phyloP scores from a whole-genome alignment of 2,888 invertebrate genomes.

The Thereva nobilitata region DNA sequence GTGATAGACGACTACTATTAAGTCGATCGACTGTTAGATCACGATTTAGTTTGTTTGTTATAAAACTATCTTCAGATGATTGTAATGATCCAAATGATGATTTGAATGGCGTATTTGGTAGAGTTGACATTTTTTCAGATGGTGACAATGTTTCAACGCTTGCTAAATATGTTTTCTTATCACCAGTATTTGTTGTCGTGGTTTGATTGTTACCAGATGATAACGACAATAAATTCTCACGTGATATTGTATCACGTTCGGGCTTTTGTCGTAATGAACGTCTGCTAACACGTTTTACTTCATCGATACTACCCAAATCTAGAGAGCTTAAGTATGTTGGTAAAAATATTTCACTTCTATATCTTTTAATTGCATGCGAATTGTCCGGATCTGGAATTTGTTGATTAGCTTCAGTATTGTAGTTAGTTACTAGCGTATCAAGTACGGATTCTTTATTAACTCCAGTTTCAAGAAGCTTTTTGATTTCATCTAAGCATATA shows the following conservation, averaged over 20 bases:
- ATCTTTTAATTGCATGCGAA: constrained; percentile 50
- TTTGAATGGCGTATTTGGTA: constrained; percentile 41
- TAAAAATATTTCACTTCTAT: constrained; percentile 55
- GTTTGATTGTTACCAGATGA: constrained; percentile 46
- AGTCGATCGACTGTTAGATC: constrained; percentile 32
- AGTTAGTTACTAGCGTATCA: constrained; percentile 57
- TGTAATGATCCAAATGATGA: constrained; percentile 44
- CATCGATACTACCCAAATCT: constrained; percentile 53
- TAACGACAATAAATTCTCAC: constrained; percentile 54
- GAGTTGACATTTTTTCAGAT: constrained; percentile 50
- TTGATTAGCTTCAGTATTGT: constrained; percentile 58
- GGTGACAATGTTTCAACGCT: constrained; percentile 57
- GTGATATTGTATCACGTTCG: constrained; percentile 52
- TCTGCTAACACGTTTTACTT: constrained; percentile 53
- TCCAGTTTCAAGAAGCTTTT: constrained; percentile 71
- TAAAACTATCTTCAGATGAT: constrained; percentile 49
- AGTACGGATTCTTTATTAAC: constrained; percentile 58
- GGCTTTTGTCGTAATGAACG: constrained; percentile 54
- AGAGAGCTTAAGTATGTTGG: constrained; percentile 54
- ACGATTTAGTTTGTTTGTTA: constrained; percentile 41
- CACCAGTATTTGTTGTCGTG: constrained; percentile 28
- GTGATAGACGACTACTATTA: constrained; percentile 53
- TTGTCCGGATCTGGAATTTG: constrained; percentile 54
- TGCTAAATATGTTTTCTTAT: constrained; percentile 51
- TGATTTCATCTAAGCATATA: constrained; percentile 61